phyloP scores from a whole-genome alignment of 2,888 invertebrate species.

The Nematopogon swammerdamellus region DNA sequence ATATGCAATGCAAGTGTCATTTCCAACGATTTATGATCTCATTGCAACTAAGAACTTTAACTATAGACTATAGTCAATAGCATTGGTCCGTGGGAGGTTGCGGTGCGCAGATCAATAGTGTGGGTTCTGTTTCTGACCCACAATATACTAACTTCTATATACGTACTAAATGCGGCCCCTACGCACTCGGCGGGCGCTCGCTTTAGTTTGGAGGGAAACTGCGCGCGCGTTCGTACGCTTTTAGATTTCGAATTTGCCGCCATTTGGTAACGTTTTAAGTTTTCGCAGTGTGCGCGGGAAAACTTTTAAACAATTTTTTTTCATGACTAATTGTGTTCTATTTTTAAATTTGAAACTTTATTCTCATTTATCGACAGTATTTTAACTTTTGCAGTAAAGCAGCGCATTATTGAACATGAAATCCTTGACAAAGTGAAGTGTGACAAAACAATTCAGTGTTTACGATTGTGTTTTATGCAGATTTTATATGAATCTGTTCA shows the following conservation, averaged over 20 bases:
- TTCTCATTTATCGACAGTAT: too few relatives aligned
- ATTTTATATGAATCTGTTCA: not conserved
- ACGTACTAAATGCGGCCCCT: not conserved
- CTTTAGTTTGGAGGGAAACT: slow-evolving; percentile 10
- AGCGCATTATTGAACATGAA: not conserved
- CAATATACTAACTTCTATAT: not conserved
- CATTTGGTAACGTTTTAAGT: not conserved
- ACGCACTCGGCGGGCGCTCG: not conserved
- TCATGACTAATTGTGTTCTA: too few relatives aligned
- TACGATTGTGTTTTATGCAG: not conserved
- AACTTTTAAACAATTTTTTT: not conserved
- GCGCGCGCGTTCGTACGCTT: slow-evolving; percentile 15
- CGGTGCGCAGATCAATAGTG: not conserved
- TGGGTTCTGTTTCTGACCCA: not conserved
- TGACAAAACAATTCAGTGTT: not conserved
- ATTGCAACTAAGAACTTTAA: too few relatives aligned
- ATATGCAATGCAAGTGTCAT: slow-evolving; percentile 26
- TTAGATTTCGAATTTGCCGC: slow-evolving; percentile 6
- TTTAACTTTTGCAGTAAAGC: too few relatives aligned
- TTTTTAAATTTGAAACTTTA: too few relatives aligned
- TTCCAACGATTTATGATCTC: slow-evolving; percentile 30
- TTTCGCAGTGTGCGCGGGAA: not conserved
- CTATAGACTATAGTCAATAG: too few relatives aligned
- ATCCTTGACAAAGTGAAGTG: not conserved
- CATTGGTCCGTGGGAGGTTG: not conserved